Percentiles rank a stretch among this genome's conserved stretches.
phyloP scores from a whole-genome alignment of 1,140 invertebrate species.

The Micrasema longulum region DNA sequence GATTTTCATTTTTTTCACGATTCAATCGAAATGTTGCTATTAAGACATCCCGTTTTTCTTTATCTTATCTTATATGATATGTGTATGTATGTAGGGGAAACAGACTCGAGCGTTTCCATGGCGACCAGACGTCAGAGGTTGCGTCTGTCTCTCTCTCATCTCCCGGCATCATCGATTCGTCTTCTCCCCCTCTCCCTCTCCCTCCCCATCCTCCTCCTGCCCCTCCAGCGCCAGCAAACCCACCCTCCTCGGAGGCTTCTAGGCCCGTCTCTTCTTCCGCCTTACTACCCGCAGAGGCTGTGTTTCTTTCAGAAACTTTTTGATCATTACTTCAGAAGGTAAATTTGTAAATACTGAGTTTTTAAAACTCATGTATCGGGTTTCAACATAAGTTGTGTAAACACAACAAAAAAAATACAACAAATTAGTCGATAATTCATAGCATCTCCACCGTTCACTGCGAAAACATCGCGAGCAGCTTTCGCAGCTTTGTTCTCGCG shows the following conservation, averaged over 20 bases:
- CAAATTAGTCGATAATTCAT: no score
- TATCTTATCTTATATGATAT: conserved; percentile 8
- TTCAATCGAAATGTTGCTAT: no score
- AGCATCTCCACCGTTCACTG: no score
- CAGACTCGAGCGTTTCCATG: conserved; percentile 50
- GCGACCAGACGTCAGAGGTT: conserved; percentile 53
- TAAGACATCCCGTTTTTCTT: background rate
- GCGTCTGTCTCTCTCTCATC: conserved; percentile 54
- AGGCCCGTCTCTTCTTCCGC: conserved; percentile 20
- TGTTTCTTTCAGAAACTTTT: background rate
- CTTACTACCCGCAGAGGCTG: background rate
- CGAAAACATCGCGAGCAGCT: no score
- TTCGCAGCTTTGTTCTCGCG: no score
- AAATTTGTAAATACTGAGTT: background rate
- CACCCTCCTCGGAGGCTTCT: conserved; percentile 6
- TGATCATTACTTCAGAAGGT: background rate
- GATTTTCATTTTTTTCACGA: no score
- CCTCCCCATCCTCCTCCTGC: background rate
- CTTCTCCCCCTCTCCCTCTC: conserved; percentile 45
- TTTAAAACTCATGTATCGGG: no score
- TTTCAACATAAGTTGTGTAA: background rate
- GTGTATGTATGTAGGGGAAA: conserved; percentile 40
- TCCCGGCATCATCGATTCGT: conserved; percentile 55
- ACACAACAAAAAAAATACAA: no score
- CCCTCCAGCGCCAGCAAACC: background rate